phyloP scores from a whole-genome alignment of 2,888 invertebrate genomes.

The Clepsis dumicolana region DNA sequence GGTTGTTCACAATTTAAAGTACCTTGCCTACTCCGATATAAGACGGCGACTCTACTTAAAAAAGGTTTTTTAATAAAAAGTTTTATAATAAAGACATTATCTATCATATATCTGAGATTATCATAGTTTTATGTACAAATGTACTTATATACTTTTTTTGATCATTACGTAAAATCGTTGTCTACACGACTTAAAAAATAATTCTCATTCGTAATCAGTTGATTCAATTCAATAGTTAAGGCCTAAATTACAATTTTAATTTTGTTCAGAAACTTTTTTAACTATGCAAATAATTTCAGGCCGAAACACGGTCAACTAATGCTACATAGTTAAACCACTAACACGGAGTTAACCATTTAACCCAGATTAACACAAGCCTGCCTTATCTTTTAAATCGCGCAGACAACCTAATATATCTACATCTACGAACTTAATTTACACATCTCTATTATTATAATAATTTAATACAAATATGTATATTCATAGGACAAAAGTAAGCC shows the following conservation, averaged over 20 bases:
- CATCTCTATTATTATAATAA: slow-evolving; percentile 7
- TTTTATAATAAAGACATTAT: background rate
- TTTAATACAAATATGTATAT: slow-evolving; percentile 3
- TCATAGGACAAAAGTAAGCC: background rate
- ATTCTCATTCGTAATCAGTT: no score
- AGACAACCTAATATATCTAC: background rate
- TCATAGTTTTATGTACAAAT: slow-evolving; percentile 22
- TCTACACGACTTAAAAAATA: slow-evolving; percentile 5
- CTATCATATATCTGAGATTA: slow-evolving; percentile 28
- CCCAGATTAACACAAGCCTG: no score
- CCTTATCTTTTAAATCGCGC: background rate
- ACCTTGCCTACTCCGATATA: no score
- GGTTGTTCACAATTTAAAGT: background rate
- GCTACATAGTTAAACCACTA: no score
- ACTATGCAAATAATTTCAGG: no score
- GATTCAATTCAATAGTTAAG: background rate
- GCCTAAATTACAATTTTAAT: background rate
- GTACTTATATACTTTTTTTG: slow-evolving; percentile 35
- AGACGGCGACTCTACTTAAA: background rate
- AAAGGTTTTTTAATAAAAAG: background rate
- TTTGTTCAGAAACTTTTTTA: background rate
- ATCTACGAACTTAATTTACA: background rate
- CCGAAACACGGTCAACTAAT: no score
- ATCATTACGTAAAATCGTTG: slow-evolving; percentile 30
- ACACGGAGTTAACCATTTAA: no score